Evolutionary conservation across 2,113 vertebrate species (phyloP), one percentile per base, ranked within the genome.

Genomic region (Rhombomys opimus): DNA sequence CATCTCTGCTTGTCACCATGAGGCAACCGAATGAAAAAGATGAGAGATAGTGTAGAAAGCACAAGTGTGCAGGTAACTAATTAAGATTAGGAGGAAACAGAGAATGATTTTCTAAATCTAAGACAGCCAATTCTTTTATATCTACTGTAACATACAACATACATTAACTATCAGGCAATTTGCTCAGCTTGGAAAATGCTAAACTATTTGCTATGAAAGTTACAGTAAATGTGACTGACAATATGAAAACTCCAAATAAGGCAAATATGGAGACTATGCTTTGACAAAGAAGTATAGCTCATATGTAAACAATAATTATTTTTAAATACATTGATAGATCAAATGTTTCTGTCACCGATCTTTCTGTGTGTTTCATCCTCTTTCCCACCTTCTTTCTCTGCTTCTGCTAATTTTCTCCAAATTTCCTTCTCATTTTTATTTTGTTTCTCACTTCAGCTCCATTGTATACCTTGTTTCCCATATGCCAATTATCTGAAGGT

Each of bases 11-110:
- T 91, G 89, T 94, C 96, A 80, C 92, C 76, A 2, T 2, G 41
- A 89, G 61, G 86, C 93, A 90, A 50, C 59, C 11, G 91, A 91
- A 84, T 70, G 65, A 86, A 96, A 95, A 91, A 95, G 63, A 93
- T 72, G 46, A 1, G 41, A 76, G 86, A 96, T 75, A 72, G 65
- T 27, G 27, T 0, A 38, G 57, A 46, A 77, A 57, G 77, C 46
- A 72, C 88, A 63, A 41, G 65, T 3, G 0, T 30, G 0, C 92
- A 20, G 18, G 87, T 52, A 70, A 90, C 41, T 96, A 57, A 77
- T 80, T 95, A 93, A 96, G 75, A 89, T 96, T 89, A 96, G 72
- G 65, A 61, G 41, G 8, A 23, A 92, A 70, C 17, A 2, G 68
- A 7, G 2, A 27, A 94, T 77, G 94, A 46, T n/a, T 78, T 96